Evolutionary conservation across 2,888 invertebrate species (phyloP).

Genomic region (Flabesymbios commensalis): DNA sequence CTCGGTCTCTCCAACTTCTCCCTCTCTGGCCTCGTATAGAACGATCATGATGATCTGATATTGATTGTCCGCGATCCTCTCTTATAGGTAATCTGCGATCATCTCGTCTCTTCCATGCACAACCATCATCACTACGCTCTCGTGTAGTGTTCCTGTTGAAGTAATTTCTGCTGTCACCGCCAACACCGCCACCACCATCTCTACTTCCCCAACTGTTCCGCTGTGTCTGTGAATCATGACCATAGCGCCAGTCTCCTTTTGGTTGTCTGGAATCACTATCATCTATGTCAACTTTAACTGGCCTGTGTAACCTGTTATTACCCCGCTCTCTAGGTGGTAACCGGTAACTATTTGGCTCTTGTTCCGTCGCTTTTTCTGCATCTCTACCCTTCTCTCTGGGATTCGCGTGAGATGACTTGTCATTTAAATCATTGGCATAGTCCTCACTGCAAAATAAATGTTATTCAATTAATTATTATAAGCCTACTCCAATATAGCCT

Average conservation of each 20-base stretch:
- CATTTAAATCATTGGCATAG: background rate
- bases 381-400: too few species aligned
- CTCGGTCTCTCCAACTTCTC: background rate
- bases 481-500: too few species aligned
- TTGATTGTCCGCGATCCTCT: background rate
- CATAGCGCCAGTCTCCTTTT: background rate
- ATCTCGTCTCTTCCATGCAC: constrained; percentile 11
- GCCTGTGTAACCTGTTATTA: background rate
- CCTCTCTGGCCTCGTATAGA: constrained; percentile 23
- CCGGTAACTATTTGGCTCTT: too few species aligned
- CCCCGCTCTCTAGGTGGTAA: too few species aligned
- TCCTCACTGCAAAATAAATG: background rate
- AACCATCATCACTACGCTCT: constrained; percentile 18
- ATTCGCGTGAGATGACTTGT: too few species aligned
- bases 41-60: constrained; percentile 16
- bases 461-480: too few species aligned
- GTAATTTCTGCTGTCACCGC: background rate
- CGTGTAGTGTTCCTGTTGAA: constrained; percentile 1
- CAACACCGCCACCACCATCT: constrained; percentile 7
- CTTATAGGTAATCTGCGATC: constrained; percentile 15
- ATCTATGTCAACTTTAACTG: constrained; percentile 14
- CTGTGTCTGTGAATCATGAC: background rate
- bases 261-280: background rate
- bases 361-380: too few species aligned
- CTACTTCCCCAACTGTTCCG: constrained; percentile 11